Conservation (phyloP, 2,888 invertebrate species). For the Oegoconia quadripuncta region DNA sequence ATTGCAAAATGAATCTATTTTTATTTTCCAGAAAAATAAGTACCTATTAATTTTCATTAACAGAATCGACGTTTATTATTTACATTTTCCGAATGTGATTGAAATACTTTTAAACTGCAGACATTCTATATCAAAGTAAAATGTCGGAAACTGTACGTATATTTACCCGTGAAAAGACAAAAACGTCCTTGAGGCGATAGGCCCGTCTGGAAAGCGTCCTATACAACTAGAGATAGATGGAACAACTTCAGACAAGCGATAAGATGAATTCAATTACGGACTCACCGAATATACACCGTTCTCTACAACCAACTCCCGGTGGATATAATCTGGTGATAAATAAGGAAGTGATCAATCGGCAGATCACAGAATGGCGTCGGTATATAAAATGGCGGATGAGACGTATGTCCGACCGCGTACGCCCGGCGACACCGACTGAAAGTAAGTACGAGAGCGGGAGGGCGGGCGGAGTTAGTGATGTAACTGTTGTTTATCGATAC, state of each 20-base stretch:
- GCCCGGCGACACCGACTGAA: constrained; percentile 55
- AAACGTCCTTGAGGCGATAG: constrained; percentile 32
- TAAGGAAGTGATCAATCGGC: constrained; percentile 38
- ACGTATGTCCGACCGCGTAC: constrained; percentile 42
- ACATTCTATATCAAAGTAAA: neutral
- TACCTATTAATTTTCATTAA: too few species aligned
- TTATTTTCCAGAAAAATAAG: too few species aligned
- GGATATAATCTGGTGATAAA: constrained; percentile 14
- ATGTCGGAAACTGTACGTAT: neutral
- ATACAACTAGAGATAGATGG: too few species aligned
- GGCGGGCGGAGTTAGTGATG: constrained; percentile 41
- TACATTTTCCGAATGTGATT: too few species aligned
- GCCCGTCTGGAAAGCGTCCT: neutral
- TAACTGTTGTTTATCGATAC: constrained; percentile 2
- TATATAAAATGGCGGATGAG: constrained; percentile 39
- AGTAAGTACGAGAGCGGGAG: constrained; percentile 31
- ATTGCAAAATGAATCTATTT: too few species aligned
- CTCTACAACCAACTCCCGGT: constrained; percentile 1
- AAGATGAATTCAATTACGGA: neutral
- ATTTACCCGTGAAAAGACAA: constrained; percentile 26
- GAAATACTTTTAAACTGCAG: too few species aligned
- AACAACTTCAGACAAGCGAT: too few species aligned
- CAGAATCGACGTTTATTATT: too few species aligned
- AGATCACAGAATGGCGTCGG: constrained; percentile 51
- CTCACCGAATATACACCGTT: constrained; percentile 11